These are phyloP conservation scores for Philopotamus ludificatus DNA, from an alignment of 1,140 invertebrate species.

Conservation along the genomic window DNA sequence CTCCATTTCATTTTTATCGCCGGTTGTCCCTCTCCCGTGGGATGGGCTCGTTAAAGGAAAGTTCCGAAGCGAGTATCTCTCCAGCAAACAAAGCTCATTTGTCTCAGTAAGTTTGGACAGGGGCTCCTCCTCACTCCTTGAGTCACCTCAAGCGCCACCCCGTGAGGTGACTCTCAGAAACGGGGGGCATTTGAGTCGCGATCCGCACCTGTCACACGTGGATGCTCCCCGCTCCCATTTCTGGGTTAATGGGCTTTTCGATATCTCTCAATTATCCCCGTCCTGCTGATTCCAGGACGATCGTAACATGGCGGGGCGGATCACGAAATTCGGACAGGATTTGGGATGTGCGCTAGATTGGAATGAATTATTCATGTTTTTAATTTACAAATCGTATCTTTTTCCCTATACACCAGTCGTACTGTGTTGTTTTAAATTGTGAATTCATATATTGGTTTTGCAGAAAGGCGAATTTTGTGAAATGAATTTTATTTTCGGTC, in stretches of 20 bases:
- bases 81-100: constrained; percentile 39
- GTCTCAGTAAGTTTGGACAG: constrained; percentile 18
- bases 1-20: constrained; percentile 29
- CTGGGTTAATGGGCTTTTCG: constrained; percentile 16
- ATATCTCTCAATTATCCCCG: constrained; percentile 24
- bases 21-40: constrained; percentile 2
- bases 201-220: constrained; percentile 13
- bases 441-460: too few relatives aligned
- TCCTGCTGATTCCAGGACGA: too few relatives aligned
- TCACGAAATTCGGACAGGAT: too few relatives aligned
- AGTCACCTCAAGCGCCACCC: neutral
- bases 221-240: neutral
- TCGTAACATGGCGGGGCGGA: too few relatives aligned
- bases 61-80: constrained; percentile 22
- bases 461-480: too few relatives aligned
- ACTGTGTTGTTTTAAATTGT: too few relatives aligned
- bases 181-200: neutral
- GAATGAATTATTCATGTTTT: too few relatives aligned
- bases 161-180: neutral
- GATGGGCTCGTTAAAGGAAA: constrained; percentile 5
- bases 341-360: too few relatives aligned
- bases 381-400: too few relatives aligned
- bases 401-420: too few relatives aligned
- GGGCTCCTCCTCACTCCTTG: neutral
- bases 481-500: too few relatives aligned